These are phyloP conservation scores for Ibycter americanus DNA, from an alignment of 2,797 vertebrate genomes.

Conservation along the genomic window DNA sequence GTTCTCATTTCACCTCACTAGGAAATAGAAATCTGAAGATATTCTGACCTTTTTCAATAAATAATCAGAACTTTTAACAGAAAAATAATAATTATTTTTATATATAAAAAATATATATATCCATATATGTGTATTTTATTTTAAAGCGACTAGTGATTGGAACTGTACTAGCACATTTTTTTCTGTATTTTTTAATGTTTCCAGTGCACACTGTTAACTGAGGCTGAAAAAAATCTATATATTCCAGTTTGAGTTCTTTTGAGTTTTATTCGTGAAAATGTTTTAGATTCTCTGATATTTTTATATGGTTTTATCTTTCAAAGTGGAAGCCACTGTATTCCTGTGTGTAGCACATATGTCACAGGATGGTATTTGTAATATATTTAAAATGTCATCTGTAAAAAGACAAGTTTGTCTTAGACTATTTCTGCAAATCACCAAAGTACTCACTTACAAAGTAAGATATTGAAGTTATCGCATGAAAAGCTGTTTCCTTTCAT, in stretches of 20 bases:
- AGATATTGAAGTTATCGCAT: neutral
- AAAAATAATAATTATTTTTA: neutral
- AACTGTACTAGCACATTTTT: neutral
- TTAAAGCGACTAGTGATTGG: neutral
- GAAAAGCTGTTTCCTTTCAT: neutral
- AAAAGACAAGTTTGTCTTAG: neutral
- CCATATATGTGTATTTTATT: neutral
- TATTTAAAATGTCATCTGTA: conserved; percentile 11
- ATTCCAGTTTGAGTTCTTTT: neutral
- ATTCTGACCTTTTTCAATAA: neutral
- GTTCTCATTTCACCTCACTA: neutral
- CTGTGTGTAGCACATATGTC: neutral
- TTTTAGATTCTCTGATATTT: neutral
- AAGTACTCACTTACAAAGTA: neutral
- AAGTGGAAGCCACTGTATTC: neutral
- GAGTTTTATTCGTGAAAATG: neutral
- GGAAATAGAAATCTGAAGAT: neutral
- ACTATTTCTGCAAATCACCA: neutral
- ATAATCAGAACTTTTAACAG: neutral
- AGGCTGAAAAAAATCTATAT: neutral
- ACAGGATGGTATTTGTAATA: neutral
- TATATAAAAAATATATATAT: neutral
- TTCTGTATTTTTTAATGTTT: neutral
- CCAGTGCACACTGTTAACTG: neutral
- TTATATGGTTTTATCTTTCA: neutral